Conservation (phyloP, 2,888 invertebrate species). For the Ferrisia virgata region DNA sequence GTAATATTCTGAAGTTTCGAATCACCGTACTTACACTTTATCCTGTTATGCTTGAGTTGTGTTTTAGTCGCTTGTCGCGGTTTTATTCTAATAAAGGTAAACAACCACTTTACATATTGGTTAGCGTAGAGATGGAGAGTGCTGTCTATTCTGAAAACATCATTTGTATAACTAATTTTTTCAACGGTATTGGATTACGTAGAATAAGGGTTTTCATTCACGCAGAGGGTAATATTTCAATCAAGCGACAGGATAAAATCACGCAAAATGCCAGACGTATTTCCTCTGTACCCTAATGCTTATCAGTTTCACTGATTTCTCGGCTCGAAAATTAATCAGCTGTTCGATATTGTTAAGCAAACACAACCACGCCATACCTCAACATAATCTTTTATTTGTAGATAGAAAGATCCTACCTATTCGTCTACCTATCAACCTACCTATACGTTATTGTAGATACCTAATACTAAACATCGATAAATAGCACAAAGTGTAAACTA, state of each 20-base stretch:
- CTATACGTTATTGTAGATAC: no score
- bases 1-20: background rate
- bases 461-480: no score
- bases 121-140: background rate
- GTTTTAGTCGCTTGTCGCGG: background rate
- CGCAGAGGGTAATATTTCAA: no score
- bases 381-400: no score
- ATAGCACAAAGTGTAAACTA: no score
- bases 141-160: background rate
- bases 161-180: background rate
- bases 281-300: background rate
- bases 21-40: background rate
- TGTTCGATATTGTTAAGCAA: background rate
- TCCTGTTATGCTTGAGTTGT: background rate
- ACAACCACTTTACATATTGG: background rate
- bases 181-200: background rate
- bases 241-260: background rate
- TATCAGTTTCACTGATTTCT: background rate
- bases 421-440: no score
- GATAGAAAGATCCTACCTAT: no score
- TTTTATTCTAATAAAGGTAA: background rate
- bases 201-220: background rate
- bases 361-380: no score
- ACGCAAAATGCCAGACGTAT: background rate
- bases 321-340: background rate